A percentile compares a stretch with the other conserved stretches of the same genome.
phyloP scores from a whole-genome alignment of 2,888 invertebrate genomes.

The Sussaba pulchella region DNA sequence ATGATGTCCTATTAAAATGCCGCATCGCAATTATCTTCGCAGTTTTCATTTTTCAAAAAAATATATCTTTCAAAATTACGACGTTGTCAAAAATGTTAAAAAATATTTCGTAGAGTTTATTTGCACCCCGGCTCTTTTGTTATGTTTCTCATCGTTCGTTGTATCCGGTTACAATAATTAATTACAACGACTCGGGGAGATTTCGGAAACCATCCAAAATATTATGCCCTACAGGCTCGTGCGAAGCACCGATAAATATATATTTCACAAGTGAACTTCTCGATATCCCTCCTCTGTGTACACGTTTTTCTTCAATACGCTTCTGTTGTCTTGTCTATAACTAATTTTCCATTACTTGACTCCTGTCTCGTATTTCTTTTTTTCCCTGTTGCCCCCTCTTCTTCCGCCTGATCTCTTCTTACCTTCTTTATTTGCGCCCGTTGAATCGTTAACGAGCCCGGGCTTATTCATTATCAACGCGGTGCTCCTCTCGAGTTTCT shows the following conservation, averaged over 20 bases:
- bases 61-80: no score
- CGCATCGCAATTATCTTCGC: no score
- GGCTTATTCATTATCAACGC: conserved; percentile 74
- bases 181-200: conserved; percentile 76
- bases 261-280: conserved; percentile 24
- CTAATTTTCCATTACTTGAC: conserved; percentile 10
- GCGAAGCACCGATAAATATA: conserved; percentile 20
- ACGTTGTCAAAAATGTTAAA: no score
- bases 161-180: conserved; percentile 75
- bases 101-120: no score
- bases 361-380: not conserved
- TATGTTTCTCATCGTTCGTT: conserved; percentile 42
- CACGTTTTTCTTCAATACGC: conserved; percentile 18
- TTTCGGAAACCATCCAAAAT: conserved; percentile 29
- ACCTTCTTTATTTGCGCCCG: conserved; percentile 45
- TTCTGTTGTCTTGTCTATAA: conserved; percentile 14
- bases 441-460: conserved; percentile 72
- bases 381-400: conserved; percentile 2
- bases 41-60: no score
- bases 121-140: not conserved
- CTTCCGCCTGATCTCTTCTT: not conserved
- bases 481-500: conserved; percentile 65
- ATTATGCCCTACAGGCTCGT: conserved; percentile 31
- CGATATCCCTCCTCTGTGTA: not conserved
- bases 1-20: no score